Evolutionary conservation across 1,140 invertebrate genomes (phyloP).

Genomic region (Heliconius himera): DNA sequence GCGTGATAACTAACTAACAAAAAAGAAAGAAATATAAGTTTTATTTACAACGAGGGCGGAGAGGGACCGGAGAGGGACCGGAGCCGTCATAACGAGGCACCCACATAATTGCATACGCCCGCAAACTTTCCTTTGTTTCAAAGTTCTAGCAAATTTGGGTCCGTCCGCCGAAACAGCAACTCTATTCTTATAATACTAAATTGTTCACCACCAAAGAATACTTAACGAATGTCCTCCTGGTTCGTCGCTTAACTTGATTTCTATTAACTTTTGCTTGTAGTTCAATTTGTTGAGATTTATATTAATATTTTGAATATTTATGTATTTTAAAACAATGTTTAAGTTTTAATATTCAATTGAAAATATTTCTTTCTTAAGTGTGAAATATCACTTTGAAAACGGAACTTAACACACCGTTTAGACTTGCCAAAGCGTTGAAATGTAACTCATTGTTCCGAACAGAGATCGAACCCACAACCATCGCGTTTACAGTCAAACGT

Average conservation of each 20-base stretch:
- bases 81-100: constrained; percentile 43
- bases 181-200: constrained; percentile 33
- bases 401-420: too few relatives aligned
- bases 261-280: not conserved
- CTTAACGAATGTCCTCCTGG: constrained; percentile 11
- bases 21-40: constrained; percentile 38
- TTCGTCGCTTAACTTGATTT: not conserved
- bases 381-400: too few relatives aligned
- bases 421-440: too few relatives aligned
- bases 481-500: too few relatives aligned
- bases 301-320: not conserved
- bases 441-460: too few relatives aligned
- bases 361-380: too few relatives aligned
- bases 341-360: too few relatives aligned
- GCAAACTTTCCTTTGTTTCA: constrained; percentile 48
- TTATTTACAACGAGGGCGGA: constrained; percentile 38
- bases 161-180: constrained; percentile 23
- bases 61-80: constrained; percentile 24
- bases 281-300: not conserved
- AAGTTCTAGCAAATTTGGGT: constrained; percentile 42
- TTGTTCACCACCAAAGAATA: constrained; percentile 14
- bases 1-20: constrained; percentile 9
- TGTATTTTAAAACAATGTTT: too few relatives aligned
- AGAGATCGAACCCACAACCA: too few relatives aligned
- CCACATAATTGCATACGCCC: constrained; percentile 44